Base-by-base conservation (phyloP, 2,888 invertebrate genomes). In the Hypercompe scribonia region DNA sequence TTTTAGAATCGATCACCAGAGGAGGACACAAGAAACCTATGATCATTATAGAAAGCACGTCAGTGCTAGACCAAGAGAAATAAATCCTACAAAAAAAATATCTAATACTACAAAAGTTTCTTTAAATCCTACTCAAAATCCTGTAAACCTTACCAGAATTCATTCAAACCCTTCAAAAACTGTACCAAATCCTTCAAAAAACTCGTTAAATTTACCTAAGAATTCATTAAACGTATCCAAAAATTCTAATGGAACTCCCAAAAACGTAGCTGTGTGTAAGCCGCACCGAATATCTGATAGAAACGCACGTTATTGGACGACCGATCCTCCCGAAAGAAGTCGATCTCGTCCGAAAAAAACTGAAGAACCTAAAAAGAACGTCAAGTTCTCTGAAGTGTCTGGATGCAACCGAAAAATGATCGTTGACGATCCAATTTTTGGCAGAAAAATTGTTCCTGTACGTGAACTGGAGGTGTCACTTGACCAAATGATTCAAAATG, bases 401-500 rank as follows among this genome's bases (percentile, higher is more conserved):
- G 95, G 95, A 3, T 95, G 95, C 64, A 94, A 91, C 70, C 87
- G 95, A 24, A 96, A 95, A 81, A 96, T 95, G 91, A 89, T 96
- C 0, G 92, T 96, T 0, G 93, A 96, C 71, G 95, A 95, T 80
- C 95, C 94, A 0, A 89, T 94, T 58, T 92, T 91, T 71, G 95
- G 95, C 0, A 84, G 92, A 21, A 95, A 95, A 85, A 90, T 95
- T 4, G 95, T 96, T 0, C 95, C 95, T 1, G 96, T 96, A 0
- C 86, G 96, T 65, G 96, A 96, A 75, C 74, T 96, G 65, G 96
- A 96, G 78, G 96, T 96, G 0, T 96, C 96, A 0, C 86, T 96
- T 58, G 95, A 95, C 79, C 96, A 96, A 77, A 96, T 96, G 93
- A 95, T 95, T 79, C 95, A 96, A 74, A 96, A 95, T 70, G 95